Base-by-base conservation (phyloP, 92 coral and sea anemone genomes). In the Actinernus sp. region DNA sequence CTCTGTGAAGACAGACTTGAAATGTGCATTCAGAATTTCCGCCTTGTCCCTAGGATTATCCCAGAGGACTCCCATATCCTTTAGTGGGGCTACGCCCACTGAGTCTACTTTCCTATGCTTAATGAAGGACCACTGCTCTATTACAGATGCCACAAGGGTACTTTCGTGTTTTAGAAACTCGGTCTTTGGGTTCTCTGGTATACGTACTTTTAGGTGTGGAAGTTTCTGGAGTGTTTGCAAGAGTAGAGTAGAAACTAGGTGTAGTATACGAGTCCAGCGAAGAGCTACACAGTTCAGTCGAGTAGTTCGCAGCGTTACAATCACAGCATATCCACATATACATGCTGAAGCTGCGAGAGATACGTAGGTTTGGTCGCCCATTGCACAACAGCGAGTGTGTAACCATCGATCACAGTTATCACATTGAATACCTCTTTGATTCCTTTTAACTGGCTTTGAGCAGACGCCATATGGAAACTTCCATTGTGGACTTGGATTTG, bases 331-430 rank as follows among this genome's bases (percentile, higher is more conserved):
- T n/a, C n/a, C n/a, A n/a, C n/a, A 41, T 22, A 41, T 41, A 9
- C 48, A 41, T 17, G 48, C n/a, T 22, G 48, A 41, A 9, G 2
- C 48, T 41, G 18, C 48, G 20, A 41, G 48, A 4, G n/a, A 2
- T 41, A n/a, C 48, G 3, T 41, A 1, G n/a, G 12, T 41, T 9
- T 41, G 48, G 6, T n/a, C n/a, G n/a, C n/a, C n/a, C n/a, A n/a
- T n/a, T n/a, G n/a, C n/a, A n/a, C n/a, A n/a, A 28, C 52, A 46
- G 52, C 52, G 58, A 51, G 58, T 51, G 58, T 72, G 80, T n/a
- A n/a, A n/a, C n/a, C n/a, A n/a, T n/a, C n/a, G n/a, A n/a, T n/a
- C n/a, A n/a, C n/a, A n/a, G n/a, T n/a, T n/a, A n/a, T n/a, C n/a
- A n/a, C n/a, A n/a, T n/a, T n/a, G n/a, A n/a, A n/a, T n/a, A n/a